phyloP scores from a whole-genome alignment of 2,113 vertebrate genomes.

The Notechis scutatus region DNA sequence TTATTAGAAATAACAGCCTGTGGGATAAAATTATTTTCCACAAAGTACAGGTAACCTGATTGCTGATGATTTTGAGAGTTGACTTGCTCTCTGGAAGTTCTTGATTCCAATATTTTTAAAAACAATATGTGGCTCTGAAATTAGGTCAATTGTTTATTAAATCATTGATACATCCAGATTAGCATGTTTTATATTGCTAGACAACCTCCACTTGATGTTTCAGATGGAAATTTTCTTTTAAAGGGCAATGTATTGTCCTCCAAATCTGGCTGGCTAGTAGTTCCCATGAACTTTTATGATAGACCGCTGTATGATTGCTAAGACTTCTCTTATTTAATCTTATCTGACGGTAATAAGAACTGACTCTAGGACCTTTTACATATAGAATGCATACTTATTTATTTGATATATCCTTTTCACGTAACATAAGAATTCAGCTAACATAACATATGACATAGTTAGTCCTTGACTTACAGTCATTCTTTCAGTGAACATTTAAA shows the following conservation, averaged over 20 bases:
- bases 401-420: not conserved
- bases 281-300: not conserved
- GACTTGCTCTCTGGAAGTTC: not conserved
- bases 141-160: not conserved
- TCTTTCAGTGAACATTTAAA: not conserved
- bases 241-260: not conserved
- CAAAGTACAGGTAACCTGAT: slow-evolving; percentile 86
- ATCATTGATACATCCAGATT: not conserved
- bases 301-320: not conserved
- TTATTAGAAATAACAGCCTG: slow-evolving; percentile 88
- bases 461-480: not conserved
- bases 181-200: not conserved
- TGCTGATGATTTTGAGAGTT: not conserved
- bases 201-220: not conserved
- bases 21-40: slow-evolving; percentile 96
- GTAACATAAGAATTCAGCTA: not conserved
- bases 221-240: not conserved
- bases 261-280: not conserved
- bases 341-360: not conserved
- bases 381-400: not conserved
- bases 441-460: not conserved
- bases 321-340: not conserved
- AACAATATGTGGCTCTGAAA: not conserved
- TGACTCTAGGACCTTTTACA: not conserved
- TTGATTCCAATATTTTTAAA: not conserved